Evolutionary conservation across 2,888 invertebrate species (phyloP).

Genomic region (Plagiodera versicolora): DNA sequence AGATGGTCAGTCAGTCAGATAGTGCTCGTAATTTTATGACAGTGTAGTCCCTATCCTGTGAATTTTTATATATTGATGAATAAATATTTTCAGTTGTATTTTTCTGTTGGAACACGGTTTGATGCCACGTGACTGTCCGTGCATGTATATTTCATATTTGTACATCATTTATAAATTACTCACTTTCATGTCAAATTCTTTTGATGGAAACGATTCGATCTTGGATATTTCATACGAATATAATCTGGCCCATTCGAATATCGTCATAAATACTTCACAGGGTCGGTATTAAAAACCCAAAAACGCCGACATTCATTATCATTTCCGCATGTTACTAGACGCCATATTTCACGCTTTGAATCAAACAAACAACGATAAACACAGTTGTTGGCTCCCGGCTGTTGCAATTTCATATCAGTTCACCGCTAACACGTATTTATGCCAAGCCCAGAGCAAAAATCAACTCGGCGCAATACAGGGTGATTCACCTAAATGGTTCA

Average conservation of each 20-base stretch:
- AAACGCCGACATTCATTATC: background rate
- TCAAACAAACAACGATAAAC: slow-evolving; percentile 1
- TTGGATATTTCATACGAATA: background rate
- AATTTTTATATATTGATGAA: no score
- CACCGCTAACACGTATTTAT: background rate
- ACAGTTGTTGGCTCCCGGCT: background rate
- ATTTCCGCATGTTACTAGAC: background rate
- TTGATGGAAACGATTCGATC: no score
- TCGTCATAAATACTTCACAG: background rate
- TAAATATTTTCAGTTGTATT: no score
- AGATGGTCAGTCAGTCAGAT: no score
- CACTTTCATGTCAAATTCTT: no score
- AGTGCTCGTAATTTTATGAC: no score
- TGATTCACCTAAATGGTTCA: no score
- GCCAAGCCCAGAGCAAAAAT: background rate
- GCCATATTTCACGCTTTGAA: background rate
- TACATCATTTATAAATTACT: no score
- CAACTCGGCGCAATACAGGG: background rate
- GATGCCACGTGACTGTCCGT: no score
- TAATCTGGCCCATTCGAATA: background rate
- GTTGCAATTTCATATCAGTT: background rate
- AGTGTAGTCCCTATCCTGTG: no score
- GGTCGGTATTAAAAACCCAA: background rate
- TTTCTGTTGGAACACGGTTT: no score
- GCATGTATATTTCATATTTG: no score